Percentiles rank a stretch among this genome's conserved stretches.
Evolutionary conservation across 2,888 invertebrate genomes (phyloP).

Genomic region (Microctonus aethiopoides): DNA sequence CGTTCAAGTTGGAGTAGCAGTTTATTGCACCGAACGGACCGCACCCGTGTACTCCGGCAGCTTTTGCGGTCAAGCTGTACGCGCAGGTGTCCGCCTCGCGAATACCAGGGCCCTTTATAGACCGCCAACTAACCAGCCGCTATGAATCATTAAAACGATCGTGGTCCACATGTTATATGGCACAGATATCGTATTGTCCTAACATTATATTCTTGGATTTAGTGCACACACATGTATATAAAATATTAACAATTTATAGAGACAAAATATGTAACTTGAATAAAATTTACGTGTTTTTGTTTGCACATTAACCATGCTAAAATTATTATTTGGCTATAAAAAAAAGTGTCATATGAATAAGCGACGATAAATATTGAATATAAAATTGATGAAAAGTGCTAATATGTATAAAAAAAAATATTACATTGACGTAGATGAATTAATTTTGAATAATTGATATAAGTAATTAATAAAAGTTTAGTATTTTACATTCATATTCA

Average conservation of each 20-base stretch:
- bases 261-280: neutral
- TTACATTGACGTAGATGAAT: no score
- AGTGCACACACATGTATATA: neutral
- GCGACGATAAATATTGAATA: no score
- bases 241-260: neutral
- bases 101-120: conserved; percentile 34
- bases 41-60: conserved; percentile 34
- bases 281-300: neutral
- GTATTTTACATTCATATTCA: no score
- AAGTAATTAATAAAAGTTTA: no score
- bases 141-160: conserved; percentile 43
- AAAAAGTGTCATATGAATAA: no score
- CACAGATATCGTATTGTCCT: conserved; percentile 1
- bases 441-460: no score
- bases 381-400: no score
- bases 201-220: conserved; percentile 7
- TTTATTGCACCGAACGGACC: conserved; percentile 40
- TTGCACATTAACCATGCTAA: no score
- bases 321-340: no score
- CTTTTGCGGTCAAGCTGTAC: conserved; percentile 41
- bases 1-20: conserved; percentile 33
- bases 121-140: conserved; percentile 34
- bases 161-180: conserved; percentile 19
- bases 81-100: conserved; percentile 39
- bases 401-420: no score